These are phyloP conservation scores for Iphiclides podalirius DNA, from an alignment of 2,888 invertebrate species.

Conservation along the genomic window DNA sequence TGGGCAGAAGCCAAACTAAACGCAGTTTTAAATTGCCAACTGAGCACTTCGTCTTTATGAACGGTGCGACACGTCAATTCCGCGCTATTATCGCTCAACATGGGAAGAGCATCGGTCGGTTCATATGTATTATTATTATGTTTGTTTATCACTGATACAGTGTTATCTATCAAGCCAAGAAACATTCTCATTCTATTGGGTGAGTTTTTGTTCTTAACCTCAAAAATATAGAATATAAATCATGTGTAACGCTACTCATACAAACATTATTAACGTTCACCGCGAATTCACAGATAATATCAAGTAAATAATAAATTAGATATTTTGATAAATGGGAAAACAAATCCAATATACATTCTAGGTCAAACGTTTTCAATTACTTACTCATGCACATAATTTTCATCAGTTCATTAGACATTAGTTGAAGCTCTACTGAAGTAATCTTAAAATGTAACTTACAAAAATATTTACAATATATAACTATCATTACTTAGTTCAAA, in stretches of 20 bases:
- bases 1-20: conserved; percentile 13
- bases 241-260: background rate
- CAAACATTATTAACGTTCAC: too few species aligned
- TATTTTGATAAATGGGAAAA: too few species aligned
- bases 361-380: too few species aligned
- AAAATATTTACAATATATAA: too few species aligned
- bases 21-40: conserved; percentile 26
- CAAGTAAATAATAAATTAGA: too few species aligned
- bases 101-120: conserved; percentile 41
- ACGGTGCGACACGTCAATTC: conserved; percentile 41
- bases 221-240: background rate
- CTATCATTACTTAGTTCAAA: too few species aligned
- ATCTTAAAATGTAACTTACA: too few species aligned
- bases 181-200: conserved; percentile 66
- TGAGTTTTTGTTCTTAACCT: conserved; percentile 36
- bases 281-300: background rate
- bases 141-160: conserved; percentile 45
- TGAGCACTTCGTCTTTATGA: conserved; percentile 26
- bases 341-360: too few species aligned
- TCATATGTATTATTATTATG: conserved; percentile 45
- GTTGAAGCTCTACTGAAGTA: too few species aligned
- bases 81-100: conserved; percentile 30
- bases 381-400: too few species aligned
- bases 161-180: conserved; percentile 47
- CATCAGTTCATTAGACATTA: too few species aligned